Base-by-base conservation (phyloP, 2,797 vertebrate species). In the Lepus oiostolus region DNA sequence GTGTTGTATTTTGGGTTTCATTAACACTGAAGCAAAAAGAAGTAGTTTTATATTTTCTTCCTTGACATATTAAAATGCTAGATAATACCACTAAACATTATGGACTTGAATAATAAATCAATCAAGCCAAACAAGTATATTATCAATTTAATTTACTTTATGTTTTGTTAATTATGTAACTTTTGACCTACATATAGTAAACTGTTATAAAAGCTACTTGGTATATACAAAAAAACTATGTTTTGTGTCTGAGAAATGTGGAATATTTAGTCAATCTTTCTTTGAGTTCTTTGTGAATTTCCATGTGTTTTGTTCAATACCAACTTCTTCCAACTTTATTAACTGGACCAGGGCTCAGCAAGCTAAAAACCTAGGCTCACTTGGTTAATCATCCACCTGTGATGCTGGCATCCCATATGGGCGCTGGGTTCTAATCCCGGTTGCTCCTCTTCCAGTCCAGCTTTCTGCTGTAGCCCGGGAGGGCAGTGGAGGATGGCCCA, bases 1-100 rank as follows among this genome's bases (percentile, higher is more conserved):
- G 79, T 83, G 94, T 89, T 96, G 65, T 94, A 97, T 96, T 97
- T 97, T 2, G 83, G 72, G n/a, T 93, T 85, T 80, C 67, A 72
- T 98, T 97, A 95, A 65, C 11, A 84, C 0, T 0, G n/a, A 81
- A 93, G 67, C 0, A 0, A 75, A 95, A 83, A 90, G 90, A 92
- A 91, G 96, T 70, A 7, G 5, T 71, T 88, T 26, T 5, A 5
- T 84, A 63, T 94, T 96, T 97, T 94, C n/a, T 81, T 54, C 1
- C 67, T 32, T 70, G 2, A 86, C 38, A 90, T 81, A 79, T 68
- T 87, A 92, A 94, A 42, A 58, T 63, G 4, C 5, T 72, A 11
- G 9, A 82, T 68, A 95, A 85, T 77, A 24, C 4, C 52, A 28
- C 9, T 83, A 65, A 95, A 70, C 4, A 71, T 1, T 83, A n/a